Evolutionary conservation across 2,113 vertebrate genomes (phyloP).

Genomic region (Microtus ochrogaster): DNA sequence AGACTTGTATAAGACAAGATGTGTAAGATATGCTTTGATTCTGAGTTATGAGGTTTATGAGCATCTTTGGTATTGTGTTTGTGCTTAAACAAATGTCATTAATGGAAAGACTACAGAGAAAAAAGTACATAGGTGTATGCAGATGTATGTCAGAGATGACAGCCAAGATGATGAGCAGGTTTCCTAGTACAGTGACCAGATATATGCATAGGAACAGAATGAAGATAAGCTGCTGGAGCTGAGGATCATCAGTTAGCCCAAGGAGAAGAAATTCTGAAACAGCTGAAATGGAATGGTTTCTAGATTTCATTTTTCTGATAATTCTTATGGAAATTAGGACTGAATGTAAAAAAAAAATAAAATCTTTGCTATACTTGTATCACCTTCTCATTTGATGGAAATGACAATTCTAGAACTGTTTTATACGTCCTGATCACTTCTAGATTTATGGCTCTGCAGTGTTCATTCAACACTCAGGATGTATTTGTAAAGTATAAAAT

Average conservation of each 20-base stretch:
- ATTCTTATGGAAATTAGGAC: not conserved
- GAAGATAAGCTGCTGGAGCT: not conserved
- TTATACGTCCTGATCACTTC: not conserved
- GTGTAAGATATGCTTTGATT: not conserved
- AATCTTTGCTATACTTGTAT: not conserved
- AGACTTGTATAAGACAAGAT: conserved; percentile 7
- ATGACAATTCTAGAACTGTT: not conserved
- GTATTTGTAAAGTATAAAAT: not conserved
- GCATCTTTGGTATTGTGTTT: conserved; percentile 35
- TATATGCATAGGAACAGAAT: not conserved
- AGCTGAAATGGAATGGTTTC: not conserved
- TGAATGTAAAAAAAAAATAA: not conserved
- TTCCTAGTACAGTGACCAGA: not conserved
- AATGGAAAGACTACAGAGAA: conserved; percentile 20
- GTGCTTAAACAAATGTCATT: conserved; percentile 10
- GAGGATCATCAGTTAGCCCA: not conserved
- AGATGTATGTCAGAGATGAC: not conserved
- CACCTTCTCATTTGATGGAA: not conserved
- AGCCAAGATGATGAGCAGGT: not conserved
- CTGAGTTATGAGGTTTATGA: not conserved
- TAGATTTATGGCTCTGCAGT: no score
- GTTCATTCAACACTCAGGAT: not conserved
- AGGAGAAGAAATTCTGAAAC: conserved; percentile 24
- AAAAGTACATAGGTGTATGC: conserved; percentile 57
- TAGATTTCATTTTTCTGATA: not conserved